Conservation (phyloP, 1,140 invertebrate genomes). For the Lepidotrigona ventralis region DNA sequence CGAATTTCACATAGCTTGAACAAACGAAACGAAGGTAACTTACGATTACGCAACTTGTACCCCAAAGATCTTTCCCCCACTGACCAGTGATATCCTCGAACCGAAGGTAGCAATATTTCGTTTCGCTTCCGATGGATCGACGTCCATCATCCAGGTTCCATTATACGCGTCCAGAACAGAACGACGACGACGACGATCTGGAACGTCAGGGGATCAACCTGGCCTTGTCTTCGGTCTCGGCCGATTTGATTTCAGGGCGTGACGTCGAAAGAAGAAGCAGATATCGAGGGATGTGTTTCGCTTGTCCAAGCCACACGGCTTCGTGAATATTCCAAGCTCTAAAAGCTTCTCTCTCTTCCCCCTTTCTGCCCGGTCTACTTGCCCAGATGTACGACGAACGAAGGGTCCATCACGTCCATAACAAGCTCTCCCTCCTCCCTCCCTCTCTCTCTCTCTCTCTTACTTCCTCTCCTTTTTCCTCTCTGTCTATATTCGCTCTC, state of each 20-base stretch:
- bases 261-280: constrained; percentile 62
- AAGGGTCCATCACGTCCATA: constrained; percentile 77
- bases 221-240: constrained; percentile 26
- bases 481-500: constrained; percentile 1
- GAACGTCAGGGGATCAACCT: constrained; percentile 46
- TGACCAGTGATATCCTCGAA: neutral
- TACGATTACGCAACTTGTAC: too few species aligned
- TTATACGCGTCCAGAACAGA: neutral
- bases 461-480: neutral
- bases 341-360: constrained; percentile 72
- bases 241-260: constrained; percentile 61
- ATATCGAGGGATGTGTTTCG: constrained; percentile 73
- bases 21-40: too few species aligned
- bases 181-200: neutral
- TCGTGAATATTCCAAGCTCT: constrained; percentile 78
- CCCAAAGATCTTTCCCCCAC: too few species aligned
- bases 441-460: constrained; percentile 41
- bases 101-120: constrained; percentile 26
- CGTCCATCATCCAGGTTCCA: constrained; percentile 1
- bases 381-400: constrained; percentile 68
- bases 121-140: neutral
- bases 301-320: constrained; percentile 74
- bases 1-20: too few species aligned
- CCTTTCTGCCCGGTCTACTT: constrained; percentile 60
- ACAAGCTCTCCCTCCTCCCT: constrained; percentile 66